These are phyloP conservation scores for Eudasyphora cyanicolor DNA, from an alignment of 2,888 invertebrate species.

Conservation along the genomic window DNA sequence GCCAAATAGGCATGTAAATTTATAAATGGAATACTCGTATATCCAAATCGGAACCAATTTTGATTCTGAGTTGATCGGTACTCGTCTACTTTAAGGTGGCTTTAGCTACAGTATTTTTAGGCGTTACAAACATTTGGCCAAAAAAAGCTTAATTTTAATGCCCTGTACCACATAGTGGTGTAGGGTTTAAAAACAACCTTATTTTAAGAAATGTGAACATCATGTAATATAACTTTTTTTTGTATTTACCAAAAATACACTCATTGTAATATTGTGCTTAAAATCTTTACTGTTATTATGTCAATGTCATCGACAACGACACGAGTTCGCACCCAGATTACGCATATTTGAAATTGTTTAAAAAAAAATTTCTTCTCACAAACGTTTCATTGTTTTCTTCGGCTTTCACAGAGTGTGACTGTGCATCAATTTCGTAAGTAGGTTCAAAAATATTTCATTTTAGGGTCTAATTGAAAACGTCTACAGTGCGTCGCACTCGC, in stretches of 20 bases:
- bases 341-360: neutral
- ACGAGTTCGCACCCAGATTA: neutral
- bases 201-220: too few relatives aligned
- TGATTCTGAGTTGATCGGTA: too few relatives aligned
- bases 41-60: too few relatives aligned
- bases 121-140: too few relatives aligned
- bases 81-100: too few relatives aligned
- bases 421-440: neutral
- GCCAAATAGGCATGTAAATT: too few relatives aligned
- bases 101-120: too few relatives aligned
- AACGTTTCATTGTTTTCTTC: constrained; percentile 33
- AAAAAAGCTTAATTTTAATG: too few relatives aligned
- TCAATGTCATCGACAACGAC: neutral
- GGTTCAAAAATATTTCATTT: neutral
- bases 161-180: too few relatives aligned
- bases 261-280: neutral
- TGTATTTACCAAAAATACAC: neutral
- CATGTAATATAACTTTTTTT: too few relatives aligned
- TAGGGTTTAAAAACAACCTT: too few relatives aligned
- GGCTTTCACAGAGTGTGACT: constrained; percentile 61
- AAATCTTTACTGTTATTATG: constrained; percentile 1
- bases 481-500: neutral
- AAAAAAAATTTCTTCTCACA: neutral
- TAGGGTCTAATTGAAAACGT: constrained; percentile 9
- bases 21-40: too few relatives aligned